Base-by-base conservation (phyloP, 2,888 invertebrate genomes). In the Drosophila fulvimacula region DNA sequence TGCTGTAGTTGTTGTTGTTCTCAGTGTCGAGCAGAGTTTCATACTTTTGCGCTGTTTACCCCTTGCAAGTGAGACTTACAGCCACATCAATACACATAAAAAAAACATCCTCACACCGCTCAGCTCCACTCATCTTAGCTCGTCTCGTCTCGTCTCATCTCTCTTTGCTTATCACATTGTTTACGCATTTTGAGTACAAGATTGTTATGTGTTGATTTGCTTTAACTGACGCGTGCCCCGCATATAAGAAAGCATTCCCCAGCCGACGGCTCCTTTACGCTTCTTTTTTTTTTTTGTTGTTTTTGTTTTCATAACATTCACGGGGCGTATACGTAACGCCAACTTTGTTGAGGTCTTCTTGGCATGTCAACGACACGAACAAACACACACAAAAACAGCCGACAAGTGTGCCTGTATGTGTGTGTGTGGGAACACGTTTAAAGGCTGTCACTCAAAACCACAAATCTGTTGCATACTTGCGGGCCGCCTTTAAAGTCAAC, bases 131-230 rank as follows among this genome's bases (percentile, higher is more conserved):
- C 15, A 13, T n/a, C 19, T 30, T 7, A 7, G 3, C 24, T 55
- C 38, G 15, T 32, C 9, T 46, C 41, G 24, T 21, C 59, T 9
- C 63, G 9, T 41, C 24, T 21, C 10, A 41, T 49, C 51, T 68
- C 42, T 51, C 52, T 67, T 64, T 75, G 82, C 89, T 87, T 88
- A 87, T 87, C 86, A 82, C 81, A 85, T 76, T 89, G 86, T 89
- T 89, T 86, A 89, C 86, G 89, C 88, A 85, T 89, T 89, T 89
- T 89, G 89, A 85, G 86, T 86, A 86, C 89, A 83, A 84, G 88
- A 86, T 89, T 89, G 88, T 84, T 85, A 89, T 86, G 89, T 86
- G 85, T 86, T 85, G 85, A 85, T 85, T 85, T 85, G 77, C 81
- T 78, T 85, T 69, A 83, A 88, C 88, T 82, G 83, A 88, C 88